Evolutionary conservation across 2,797 vertebrate genomes (phyloP).

Genomic region (Xiphorhynchus erythropygius): DNA sequence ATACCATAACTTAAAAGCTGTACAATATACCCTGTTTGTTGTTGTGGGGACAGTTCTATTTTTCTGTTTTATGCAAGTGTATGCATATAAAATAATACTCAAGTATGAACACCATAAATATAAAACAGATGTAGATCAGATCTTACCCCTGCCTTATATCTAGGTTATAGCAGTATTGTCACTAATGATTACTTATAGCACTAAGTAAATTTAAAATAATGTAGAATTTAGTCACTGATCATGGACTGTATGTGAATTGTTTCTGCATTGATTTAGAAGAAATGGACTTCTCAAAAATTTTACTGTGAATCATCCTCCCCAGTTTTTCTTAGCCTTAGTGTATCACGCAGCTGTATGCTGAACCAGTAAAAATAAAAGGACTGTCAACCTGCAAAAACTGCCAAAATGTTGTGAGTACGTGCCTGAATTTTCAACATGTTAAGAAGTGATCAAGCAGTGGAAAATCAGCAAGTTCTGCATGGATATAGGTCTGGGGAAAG

Average conservation of each 20-base stretch:
- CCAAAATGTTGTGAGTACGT: neutral
- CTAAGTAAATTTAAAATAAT: neutral
- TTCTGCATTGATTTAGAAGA: conserved; percentile 30
- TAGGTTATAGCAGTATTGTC: neutral
- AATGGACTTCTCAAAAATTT: neutral
- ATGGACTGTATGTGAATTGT: neutral
- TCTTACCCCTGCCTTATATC: conserved; percentile 1
- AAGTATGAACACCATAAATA: neutral
- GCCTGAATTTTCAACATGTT: neutral
- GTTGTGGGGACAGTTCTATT: conserved; percentile 21
- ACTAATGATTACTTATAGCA: neutral
- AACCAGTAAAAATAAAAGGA: conserved; percentile 39
- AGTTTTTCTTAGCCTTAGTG: neutral
- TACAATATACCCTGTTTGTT: conserved; percentile 5
- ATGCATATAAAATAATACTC: neutral
- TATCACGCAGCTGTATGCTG: neutral
- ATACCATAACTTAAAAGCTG: neutral
- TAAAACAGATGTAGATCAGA: neutral
- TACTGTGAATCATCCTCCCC: neutral
- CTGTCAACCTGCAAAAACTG: neutral
- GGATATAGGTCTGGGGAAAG: neutral
- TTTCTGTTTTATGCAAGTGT: conserved; percentile 33
- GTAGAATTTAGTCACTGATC: conserved; percentile 3
- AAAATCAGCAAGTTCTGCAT: neutral
- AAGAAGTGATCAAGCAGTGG: neutral